Evolutionary conservation across 2,113 vertebrate species (phyloP), one percentile per base, ranked within the genome.

Genomic region (Oncorhynchus nerka): DNA sequence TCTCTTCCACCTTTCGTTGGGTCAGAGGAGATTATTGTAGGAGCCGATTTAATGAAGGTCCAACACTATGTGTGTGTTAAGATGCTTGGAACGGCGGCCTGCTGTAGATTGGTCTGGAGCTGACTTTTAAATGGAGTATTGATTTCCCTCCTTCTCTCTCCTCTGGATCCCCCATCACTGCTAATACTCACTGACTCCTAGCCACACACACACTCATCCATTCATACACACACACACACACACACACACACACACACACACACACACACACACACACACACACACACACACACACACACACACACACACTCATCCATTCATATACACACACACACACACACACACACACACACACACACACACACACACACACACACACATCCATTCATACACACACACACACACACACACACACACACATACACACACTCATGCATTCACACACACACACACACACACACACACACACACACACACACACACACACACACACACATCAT

Each of bases 121-220:
- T 71, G 49, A 22, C 28, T 1, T 84, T 85, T 82, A 79, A 82
- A 80, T 80, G 62, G 78, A 75, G 45, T 87, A 86, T 85, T 64
- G 87, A 86, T 86, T 59, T 30, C 70, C 15, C 49, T 55, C n/a
- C 48, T 28, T 72, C 70, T 12, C 22, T 24, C 12, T 24, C n/a
- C 24, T 19, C 49, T 30, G 24, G 5, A 19, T 59, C 70, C 39
- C 26, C 12, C 51, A 19, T 73, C 48, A 20, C 72, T 3, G 19
- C 61, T 51, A 22, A 71, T 74, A 75, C 59, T 26, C 45, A 76
- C 70, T 51, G 71, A 71, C 65, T 34, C 30, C 22, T 22, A 62
- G 20, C 2, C 2, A 62, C n/a, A 62, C n/a, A 62, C n/a, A 20
- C 19, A 61, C 20, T n/a, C 59, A 61, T 9, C 19, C 57, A 59